Percentiles rank a stretch among this genome's conserved stretches.
Evolutionary conservation across 2,888 invertebrate species (phyloP).

Genomic region (Sarcophaga caerulescens): DNA sequence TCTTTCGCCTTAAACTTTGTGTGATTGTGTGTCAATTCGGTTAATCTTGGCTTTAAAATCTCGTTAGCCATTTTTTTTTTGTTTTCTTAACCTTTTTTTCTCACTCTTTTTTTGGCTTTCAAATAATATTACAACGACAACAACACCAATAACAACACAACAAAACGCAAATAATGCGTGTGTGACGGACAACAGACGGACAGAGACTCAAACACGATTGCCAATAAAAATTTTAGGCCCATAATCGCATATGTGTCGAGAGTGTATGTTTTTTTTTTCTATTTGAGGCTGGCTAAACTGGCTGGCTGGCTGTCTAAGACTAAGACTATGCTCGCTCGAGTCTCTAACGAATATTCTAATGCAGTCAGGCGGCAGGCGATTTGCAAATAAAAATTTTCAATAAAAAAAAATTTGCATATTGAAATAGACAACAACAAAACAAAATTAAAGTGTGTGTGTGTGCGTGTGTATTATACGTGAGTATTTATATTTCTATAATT

Average conservation of each 20-base stretch:
- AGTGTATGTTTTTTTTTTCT: conserved; percentile 1
- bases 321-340: background rate
- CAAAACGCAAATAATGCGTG: conserved; percentile 51
- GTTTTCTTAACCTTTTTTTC: too few relatives aligned
- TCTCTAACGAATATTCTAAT: conserved; percentile 31
- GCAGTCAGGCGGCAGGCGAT: background rate
- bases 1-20: conserved; percentile 39
- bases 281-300: background rate
- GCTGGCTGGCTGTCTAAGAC: background rate
- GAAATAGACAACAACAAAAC: conserved; percentile 29
- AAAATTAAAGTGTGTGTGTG: conserved; percentile 7
- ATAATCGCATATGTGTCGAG: background rate
- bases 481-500: conserved; percentile 29
- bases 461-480: too few relatives aligned
- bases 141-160: conserved; percentile 3
- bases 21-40: conserved; percentile 59
- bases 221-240: conserved; percentile 27
- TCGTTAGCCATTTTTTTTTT: conserved; percentile 63
- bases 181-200: conserved; percentile 35
- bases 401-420: conserved; percentile 56
- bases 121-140: conserved; percentile 22
- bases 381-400: conserved; percentile 20
- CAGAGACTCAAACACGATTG: conserved; percentile 27
- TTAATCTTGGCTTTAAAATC: conserved; percentile 62
- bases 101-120: conserved; percentile 2